phyloP scores from a whole-genome alignment of 2,888 invertebrate genomes.

The Andrena minutula region DNA sequence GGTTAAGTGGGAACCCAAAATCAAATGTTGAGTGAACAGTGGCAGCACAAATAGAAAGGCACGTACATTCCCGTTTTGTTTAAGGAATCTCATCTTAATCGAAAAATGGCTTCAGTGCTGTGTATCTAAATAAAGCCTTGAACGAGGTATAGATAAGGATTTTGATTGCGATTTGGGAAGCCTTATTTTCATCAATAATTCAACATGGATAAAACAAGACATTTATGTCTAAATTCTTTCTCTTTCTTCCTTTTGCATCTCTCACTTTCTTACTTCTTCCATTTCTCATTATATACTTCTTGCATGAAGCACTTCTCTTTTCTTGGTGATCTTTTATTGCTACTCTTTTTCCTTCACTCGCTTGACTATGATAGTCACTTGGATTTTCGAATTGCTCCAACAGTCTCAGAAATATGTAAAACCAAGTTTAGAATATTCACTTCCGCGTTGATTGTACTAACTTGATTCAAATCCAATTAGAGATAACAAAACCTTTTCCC shows the following conservation, averaged over 20 bases:
- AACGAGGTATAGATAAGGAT: conserved; percentile 37
- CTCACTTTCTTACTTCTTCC: conserved; percentile 11
- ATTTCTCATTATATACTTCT: neutral
- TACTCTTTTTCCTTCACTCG: too few species aligned
- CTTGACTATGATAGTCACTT: too few species aligned
- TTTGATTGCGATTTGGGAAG: conserved; percentile 43
- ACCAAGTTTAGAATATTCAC: too few species aligned
- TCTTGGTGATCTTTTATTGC: neutral
- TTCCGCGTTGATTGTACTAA: too few species aligned
- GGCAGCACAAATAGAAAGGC: neutral
- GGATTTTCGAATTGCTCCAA: too few species aligned
- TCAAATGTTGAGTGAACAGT: neutral
- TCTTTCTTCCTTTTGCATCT: conserved; percentile 15
- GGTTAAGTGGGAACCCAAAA: neutral
- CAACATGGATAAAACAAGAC: conserved; percentile 45
- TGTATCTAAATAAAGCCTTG: neutral
- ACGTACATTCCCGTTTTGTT: neutral
- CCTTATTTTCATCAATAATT: conserved; percentile 54
- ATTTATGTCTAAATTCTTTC: conserved; percentile 26
- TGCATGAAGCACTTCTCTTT: neutral
- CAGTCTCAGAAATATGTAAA: too few species aligned
- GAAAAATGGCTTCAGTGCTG: too few species aligned
- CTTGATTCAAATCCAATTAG: neutral
- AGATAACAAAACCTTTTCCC: neutral
- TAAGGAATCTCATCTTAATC: too few species aligned